Percentiles rank a stretch among this genome's conserved stretches.
These are phyloP conservation scores for Andrena minutula DNA, from an alignment of 2,888 invertebrate genomes.

Conservation along the genomic window DNA sequence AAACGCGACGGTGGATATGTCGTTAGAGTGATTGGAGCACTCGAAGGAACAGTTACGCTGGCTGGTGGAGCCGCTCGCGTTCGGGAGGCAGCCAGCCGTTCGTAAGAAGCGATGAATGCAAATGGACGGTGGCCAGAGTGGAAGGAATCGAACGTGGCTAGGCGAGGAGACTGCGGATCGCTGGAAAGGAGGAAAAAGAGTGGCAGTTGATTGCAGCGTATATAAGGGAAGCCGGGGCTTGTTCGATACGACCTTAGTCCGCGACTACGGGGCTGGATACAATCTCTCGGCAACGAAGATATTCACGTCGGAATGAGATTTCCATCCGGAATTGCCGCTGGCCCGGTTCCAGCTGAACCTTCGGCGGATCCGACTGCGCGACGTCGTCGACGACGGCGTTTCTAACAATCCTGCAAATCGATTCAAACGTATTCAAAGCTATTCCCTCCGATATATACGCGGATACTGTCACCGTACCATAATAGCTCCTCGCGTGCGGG, in stretches of 20 bases:
- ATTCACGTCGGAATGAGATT: conserved; percentile 77
- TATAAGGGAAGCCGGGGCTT: conserved; percentile 37
- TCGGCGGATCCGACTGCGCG: conserved; percentile 46
- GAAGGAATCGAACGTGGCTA: conserved; percentile 52
- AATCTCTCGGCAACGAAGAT: conserved; percentile 70
- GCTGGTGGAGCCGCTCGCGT: neutral
- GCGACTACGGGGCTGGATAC: conserved; percentile 63
- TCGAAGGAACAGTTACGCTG: conserved; percentile 33
- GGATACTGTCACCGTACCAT: conserved; percentile 75
- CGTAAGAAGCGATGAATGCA: conserved; percentile 56
- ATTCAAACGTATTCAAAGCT: conserved; percentile 83
- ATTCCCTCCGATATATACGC: conserved; percentile 77
- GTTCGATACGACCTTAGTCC: conserved; percentile 68
- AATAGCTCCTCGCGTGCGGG: conserved; percentile 65
- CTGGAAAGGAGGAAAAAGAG: conserved; percentile 15
- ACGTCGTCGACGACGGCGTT: conserved; percentile 39
- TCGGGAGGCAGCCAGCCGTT: conserved; percentile 1
- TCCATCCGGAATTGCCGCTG: conserved; percentile 80
- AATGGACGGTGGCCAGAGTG: conserved; percentile 33
- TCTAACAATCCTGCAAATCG: conserved; percentile 76
- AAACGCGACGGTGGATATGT: conserved; percentile 2
- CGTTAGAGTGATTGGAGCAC: conserved; percentile 15
- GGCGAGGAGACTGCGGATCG: conserved; percentile 7
- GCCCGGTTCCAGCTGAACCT: conserved; percentile 78
- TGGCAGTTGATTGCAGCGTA: conserved; percentile 39